Evolutionary conservation across 2,113 vertebrate species (phyloP), one percentile per base, ranked within the genome.

Genomic region (Ellobius talpinus): DNA sequence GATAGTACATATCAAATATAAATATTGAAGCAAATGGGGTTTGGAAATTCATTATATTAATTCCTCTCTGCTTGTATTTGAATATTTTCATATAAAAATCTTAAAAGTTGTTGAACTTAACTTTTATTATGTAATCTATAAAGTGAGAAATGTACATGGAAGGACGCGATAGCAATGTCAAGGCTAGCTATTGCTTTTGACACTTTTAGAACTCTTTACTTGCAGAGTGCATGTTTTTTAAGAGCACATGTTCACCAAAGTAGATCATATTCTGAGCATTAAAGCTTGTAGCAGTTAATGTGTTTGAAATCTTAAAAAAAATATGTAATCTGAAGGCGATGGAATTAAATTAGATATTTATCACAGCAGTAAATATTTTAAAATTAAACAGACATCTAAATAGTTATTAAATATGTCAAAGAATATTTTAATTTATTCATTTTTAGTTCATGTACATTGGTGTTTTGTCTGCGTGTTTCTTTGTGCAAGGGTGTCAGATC

Each of bases 301-400:
- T 90, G 19, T 81, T 72, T 33, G 11, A 94, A 90, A 33, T 90
- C 33, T 94, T 94, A 36, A 11, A 52, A 45, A 45, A 89, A 89
- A 68, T 92, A 50, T n/a, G 7, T 90, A 84, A 50, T 95, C 0
- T 72, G 45, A 89, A 55, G 45, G 77, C 16, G n/a, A 2, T 90
- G 33, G 36, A 94, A 85, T 90, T 87, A 90, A 74, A 91, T 58
- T 93, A 76, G 65, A 89, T 50, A 90, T 63, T 50, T 97, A 29
- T 14, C 72, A 45, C 33, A 73, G 52, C 21, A 55, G 4, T 87
- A 77, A 81, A 90, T 90, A 68, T 12, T 89, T 88, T n/a, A 76
- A 90, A 68, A 42, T 90, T 68, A 92, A 70, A 31, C 26, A 87
- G 63, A 63, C 13, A 68, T 66, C 33, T 73, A 85, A 90, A 33